A percentile compares a stretch with the other conserved stretches of the same genome.
Evolutionary conservation across 2,113 vertebrate species (phyloP).

Genomic region (Leptocoma aspasia): DNA sequence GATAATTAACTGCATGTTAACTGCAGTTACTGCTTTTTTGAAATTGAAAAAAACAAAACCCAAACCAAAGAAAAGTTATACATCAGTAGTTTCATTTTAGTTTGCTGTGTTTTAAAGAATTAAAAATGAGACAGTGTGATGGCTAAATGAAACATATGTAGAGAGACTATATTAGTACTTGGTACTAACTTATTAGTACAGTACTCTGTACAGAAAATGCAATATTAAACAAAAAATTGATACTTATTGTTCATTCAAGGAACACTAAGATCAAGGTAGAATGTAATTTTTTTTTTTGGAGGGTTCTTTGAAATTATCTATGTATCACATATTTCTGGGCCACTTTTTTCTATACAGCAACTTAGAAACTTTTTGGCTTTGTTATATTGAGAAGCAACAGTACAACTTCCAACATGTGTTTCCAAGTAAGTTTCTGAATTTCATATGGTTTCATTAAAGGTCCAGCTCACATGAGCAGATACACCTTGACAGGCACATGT

Average conservation of each 20-base stretch:
- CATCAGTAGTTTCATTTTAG: background rate
- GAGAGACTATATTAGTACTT: background rate
- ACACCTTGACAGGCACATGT: too few species aligned
- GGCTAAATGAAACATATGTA: background rate
- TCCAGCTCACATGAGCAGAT: background rate
- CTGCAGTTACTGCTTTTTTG: background rate
- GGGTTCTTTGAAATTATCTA: background rate
- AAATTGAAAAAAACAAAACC: background rate
- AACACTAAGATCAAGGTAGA: background rate
- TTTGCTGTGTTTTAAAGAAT: background rate
- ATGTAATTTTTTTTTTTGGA: background rate
- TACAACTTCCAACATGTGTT: background rate
- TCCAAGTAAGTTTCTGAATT: background rate
- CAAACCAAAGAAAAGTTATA: background rate
- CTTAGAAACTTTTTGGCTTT: background rate
- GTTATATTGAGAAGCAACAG: background rate
- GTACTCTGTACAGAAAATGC: background rate
- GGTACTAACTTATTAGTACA: too few species aligned
- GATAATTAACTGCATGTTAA: background rate
- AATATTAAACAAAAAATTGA: background rate
- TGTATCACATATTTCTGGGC: background rate
- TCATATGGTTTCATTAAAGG: background rate
- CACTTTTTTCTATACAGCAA: background rate
- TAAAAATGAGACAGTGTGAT: background rate
- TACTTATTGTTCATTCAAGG: background rate